Evolutionary conservation across 2,888 invertebrate genomes (phyloP), one percentile per base, ranked within the genome.

Genomic region (Drosophila paranaensis): DNA sequence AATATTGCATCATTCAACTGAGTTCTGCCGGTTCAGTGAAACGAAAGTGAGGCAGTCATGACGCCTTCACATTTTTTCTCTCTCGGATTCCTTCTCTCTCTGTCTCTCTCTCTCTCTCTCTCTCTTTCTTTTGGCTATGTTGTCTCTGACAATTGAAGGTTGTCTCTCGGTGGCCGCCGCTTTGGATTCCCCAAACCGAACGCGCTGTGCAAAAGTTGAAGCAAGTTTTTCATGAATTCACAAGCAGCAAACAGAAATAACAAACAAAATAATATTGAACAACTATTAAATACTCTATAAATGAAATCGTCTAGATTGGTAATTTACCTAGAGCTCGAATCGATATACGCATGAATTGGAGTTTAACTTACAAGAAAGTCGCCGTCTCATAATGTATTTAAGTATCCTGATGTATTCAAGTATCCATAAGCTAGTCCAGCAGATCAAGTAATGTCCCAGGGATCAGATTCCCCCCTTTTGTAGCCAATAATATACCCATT

Each of bases 1-100:
- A 89, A 89, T 70, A 88, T 90, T 90, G 90, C 90, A 91, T 90
- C 90, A 90, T 74, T 63, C 74, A 76, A 57, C 66, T 66, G 16
- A 14, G 60, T 74, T 54, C 60, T 60, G 74, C 37, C 20, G 37
- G 57, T 75, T 55, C 64, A 62, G 77, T 27, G n/a, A 27, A 71
- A 77, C 35, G 83, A 88, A 78, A 87, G 77, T 89, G 84, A 81
- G 79, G 87, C 56, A 70, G 46, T 60, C 2, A 60, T 54, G 69
- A 64, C 77, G 63, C 57, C 60, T 51, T 57, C 66, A 27, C 50
- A 27, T 58, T 10, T 37, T 55, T 57, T 48, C 58, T 45, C 35
- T 66, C 40, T 63, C n/a, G 9, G 39, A 20, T 35, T 14, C 6
- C n/a, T 20, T n/a, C n/a, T n/a, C n/a, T n/a, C 9, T 9, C 33